Base-by-base conservation (phyloP, 2,113 vertebrate genomes). In the Nerophis ophidion region DNA sequence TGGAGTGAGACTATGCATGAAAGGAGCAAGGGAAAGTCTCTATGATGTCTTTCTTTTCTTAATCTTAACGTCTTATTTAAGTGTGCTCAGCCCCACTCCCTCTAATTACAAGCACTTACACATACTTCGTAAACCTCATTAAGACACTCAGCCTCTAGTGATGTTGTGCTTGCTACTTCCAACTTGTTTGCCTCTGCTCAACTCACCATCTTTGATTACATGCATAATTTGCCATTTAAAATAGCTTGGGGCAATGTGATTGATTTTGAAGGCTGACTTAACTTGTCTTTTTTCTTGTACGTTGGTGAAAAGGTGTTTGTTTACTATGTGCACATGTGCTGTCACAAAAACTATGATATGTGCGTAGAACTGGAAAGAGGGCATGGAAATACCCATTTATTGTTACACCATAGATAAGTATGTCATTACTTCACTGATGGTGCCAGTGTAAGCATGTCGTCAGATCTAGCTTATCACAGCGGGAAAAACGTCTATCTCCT, bases 121-220 rank as follows among this genome's bases (percentile, higher is more conserved):
- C 16, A 3, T 7, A 40, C 47, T 40, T 8, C 7, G 38, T 8
- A 40, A 40, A 40, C 50, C 55, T 66, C 66, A 80, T 74, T 75
- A 75, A 52, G 48, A 70, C 50, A 13, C 71, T 52, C 60, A 47
- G 36, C 38, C 70, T 65, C 45, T 63, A 48, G 64, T 65, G 70
- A 61, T 66, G 68, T 56, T 54, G 52, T 42, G 16, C 61, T 17
- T 62, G 47, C 72, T 33, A 5, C 26, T 48, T 62, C 67, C 47
- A 56, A 60, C 65, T 60, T 72, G 59, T 77, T 69, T 71, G 63
- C 52, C 60, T 70, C 58, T 59, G 68, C 74, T 65, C 46, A 54
- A 57, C 68, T 75, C 58, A 61, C 47, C 61, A 71, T 81, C 69
- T 79, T 81, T 81, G 75, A 84, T 82, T 75, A 75, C 69, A 59